Evolutionary conservation across 1,140 invertebrate genomes (phyloP).

Genomic region (Augochlora pura): DNA sequence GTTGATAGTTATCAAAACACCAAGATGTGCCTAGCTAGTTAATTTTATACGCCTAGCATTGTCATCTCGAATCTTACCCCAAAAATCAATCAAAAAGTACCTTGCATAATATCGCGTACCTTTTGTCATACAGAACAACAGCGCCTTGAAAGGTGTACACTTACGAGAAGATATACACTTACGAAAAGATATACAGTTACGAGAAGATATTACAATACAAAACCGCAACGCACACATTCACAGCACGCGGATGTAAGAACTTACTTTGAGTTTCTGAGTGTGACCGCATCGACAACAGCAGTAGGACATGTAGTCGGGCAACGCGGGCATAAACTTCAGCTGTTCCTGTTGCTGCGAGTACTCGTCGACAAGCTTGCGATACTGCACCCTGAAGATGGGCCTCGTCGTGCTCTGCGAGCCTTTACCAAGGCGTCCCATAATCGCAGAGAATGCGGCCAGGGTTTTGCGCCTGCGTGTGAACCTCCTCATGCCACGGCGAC

Average conservation of each 20-base stretch:
- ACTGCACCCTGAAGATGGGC: conserved; percentile 82
- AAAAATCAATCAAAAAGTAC: too few species aligned
- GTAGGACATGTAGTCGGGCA: conserved; percentile 84
- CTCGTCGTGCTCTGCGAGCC: conserved; percentile 74
- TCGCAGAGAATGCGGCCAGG: conserved; percentile 76
- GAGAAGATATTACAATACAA: too few species aligned
- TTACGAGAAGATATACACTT: too few species aligned
- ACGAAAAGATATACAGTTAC: too few species aligned
- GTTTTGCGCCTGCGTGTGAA: conserved; percentile 76
- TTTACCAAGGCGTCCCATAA: conserved; percentile 81
- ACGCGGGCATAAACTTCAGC: conserved; percentile 75
- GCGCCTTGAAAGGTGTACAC: too few species aligned
- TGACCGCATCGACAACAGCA: conserved; percentile 84
- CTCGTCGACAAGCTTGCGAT: conserved; percentile 83
- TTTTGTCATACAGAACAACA: too few species aligned
- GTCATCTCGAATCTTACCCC: too few species aligned
- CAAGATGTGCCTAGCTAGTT: too few species aligned
- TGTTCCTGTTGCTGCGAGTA: conserved; percentile 77
- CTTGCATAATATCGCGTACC: too few species aligned
- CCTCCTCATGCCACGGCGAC: conserved; percentile 76
- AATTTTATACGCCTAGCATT: too few species aligned
- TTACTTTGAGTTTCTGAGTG: conserved; percentile 84
- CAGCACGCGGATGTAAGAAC: conserved; percentile 33
- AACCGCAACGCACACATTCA: too few species aligned
- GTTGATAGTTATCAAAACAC: too few species aligned